Conservation (phyloP, 2,113 vertebrate species). For the Actenoides hombroni region DNA sequence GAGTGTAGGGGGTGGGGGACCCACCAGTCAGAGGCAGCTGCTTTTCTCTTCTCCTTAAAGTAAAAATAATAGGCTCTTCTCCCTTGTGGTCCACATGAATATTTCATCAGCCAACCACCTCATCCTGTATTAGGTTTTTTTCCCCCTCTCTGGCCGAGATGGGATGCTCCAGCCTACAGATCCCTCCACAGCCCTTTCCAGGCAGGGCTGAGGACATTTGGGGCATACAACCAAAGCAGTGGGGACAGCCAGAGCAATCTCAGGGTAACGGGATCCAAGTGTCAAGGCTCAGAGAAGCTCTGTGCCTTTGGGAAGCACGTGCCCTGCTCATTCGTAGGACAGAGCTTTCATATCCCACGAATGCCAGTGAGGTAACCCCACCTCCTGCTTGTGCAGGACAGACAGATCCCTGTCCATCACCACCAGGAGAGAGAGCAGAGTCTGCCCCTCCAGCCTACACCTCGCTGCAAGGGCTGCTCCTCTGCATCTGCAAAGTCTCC, state of each 20-base stretch:
- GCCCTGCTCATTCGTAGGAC: background rate
- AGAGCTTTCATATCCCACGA: rapidly evolving
- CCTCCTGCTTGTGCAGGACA: rapidly evolving
- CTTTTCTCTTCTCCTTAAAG: slow-evolving; percentile 15
- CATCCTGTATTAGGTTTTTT: background rate
- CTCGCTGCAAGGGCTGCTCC: background rate
- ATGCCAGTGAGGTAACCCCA: background rate
- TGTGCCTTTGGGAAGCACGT: background rate
- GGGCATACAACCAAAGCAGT: background rate
- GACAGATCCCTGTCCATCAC: background rate
- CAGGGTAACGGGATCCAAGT: background rate
- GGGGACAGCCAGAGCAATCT: background rate
- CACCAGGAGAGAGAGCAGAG: rapidly evolving
- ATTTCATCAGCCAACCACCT: slow-evolving; percentile 39
- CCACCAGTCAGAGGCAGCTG: background rate
- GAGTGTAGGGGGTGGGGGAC: background rate
- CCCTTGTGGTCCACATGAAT: slow-evolving; percentile 29
- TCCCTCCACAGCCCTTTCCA: background rate
- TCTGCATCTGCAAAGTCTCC: background rate
- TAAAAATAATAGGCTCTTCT: slow-evolving; percentile 33
- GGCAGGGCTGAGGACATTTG: background rate
- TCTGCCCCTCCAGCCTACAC: background rate
- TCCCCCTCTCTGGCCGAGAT: background rate
- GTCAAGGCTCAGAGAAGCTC: background rate
- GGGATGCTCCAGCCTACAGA: background rate